Conservation (phyloP, 2,888 invertebrate species). For the Iphiclides podalirius region DNA sequence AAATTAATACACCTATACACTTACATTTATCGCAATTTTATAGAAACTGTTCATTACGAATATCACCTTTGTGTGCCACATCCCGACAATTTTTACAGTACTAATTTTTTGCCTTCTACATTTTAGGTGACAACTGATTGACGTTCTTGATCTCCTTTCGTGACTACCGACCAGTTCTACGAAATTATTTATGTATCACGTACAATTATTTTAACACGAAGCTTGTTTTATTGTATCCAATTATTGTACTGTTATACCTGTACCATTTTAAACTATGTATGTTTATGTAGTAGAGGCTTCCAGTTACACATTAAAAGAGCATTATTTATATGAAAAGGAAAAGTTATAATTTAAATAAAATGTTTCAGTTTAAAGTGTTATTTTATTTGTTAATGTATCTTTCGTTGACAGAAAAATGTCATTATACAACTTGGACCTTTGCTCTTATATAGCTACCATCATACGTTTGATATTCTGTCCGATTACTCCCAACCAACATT, state of each 20-base stretch:
- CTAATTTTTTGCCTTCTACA: constrained; percentile 32
- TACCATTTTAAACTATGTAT: constrained; percentile 48
- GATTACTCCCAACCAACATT: too few species aligned
- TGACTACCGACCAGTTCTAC: constrained; percentile 13
- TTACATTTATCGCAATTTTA: too few species aligned
- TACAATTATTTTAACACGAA: constrained; percentile 23
- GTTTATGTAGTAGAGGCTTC: constrained; percentile 77
- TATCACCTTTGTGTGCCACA: too few species aligned
- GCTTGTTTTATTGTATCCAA: constrained; percentile 21
- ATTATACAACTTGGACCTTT: too few species aligned
- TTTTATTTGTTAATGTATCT: constrained; percentile 42
- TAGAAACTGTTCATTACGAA: too few species aligned
- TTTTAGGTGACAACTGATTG: constrained; percentile 76
- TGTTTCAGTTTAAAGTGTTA: constrained; percentile 59
- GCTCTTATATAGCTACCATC: too few species aligned
- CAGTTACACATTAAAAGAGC: constrained; percentile 67
- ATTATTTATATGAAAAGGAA: constrained; percentile 66
- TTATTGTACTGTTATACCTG: constrained; percentile 30
- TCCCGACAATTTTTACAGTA: too few species aligned
- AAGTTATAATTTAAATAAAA: constrained; percentile 73
- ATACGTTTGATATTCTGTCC: too few species aligned
- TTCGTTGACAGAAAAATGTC: too few species aligned
- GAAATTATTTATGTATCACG: constrained; percentile 22
- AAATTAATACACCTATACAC: too few species aligned
- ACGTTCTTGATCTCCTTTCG: constrained; percentile 25